phyloP scores from a whole-genome alignment of 2,113 vertebrate species.

The Corydoras maculifer region DNA sequence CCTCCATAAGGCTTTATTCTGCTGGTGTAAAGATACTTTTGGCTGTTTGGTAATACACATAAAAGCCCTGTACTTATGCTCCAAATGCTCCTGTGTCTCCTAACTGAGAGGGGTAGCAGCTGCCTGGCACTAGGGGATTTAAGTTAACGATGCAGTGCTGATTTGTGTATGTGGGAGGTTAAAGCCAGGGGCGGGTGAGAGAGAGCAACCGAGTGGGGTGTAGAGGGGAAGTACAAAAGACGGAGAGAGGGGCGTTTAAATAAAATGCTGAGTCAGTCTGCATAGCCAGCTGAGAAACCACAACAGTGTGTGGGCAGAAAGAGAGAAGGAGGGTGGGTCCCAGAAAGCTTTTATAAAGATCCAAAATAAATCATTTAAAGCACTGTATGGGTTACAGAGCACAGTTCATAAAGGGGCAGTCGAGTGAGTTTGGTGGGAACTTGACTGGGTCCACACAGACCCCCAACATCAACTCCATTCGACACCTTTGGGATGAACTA shows the following conservation, averaged over 20 bases:
- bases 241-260: constrained; percentile 24
- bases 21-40: too few relatives aligned
- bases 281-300: constrained; percentile 54
- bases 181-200: constrained; percentile 9
- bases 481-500: too few relatives aligned
- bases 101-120: not conserved
- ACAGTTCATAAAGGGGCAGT: too few relatives aligned
- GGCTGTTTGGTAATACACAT: too few relatives aligned
- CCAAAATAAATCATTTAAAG: too few relatives aligned
- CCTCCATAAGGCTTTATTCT: too few relatives aligned
- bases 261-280: constrained; percentile 62
- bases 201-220: constrained; percentile 4
- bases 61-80: too few relatives aligned
- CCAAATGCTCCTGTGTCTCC: not conserved
- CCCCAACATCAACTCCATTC: too few relatives aligned
- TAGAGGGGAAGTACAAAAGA: not conserved
- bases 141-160: constrained; percentile 25
- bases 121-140: constrained; percentile 2
- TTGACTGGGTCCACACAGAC: too few relatives aligned
- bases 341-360: not conserved
- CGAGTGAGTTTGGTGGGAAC: too few relatives aligned
- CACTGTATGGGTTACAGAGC: too few relatives aligned
- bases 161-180: constrained; percentile 27
- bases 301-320: constrained; percentile 40
- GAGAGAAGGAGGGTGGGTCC: not conserved